These are phyloP conservation scores for Rhopalosiphum nymphaeae DNA, from an alignment of 2,888 invertebrate genomes.

Conservation along the genomic window DNA sequence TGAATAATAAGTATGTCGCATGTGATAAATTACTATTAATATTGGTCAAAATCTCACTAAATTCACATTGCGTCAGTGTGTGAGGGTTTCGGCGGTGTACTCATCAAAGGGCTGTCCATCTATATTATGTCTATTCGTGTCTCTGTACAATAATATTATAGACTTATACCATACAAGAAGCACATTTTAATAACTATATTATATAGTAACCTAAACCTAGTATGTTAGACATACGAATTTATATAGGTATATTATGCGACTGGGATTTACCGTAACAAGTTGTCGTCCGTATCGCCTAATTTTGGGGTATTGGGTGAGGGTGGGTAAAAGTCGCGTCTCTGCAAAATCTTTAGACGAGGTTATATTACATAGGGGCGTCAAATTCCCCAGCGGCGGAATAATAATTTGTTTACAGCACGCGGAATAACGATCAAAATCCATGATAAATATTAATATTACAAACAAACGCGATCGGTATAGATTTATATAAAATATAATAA, in stretches of 20 bases:
- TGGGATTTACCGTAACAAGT: slow-evolving; percentile 11
- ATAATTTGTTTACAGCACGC: neutral
- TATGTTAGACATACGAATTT: neutral
- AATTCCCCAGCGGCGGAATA: neutral
- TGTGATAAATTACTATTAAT: neutral
- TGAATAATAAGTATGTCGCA: neutral
- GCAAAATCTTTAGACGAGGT: neutral
- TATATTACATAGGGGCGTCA: neutral
- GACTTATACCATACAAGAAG: neutral
- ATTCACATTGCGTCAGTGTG: neutral
- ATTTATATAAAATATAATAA: slow-evolving; percentile 11
- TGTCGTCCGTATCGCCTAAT: neutral
- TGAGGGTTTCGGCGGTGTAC: no score
- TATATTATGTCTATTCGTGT: neutral
- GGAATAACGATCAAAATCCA: neutral
- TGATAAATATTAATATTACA: neutral
- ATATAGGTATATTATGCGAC: neutral
- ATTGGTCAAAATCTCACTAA: neutral
- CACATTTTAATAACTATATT: neutral
- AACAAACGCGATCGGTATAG: neutral
- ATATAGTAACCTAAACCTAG: neutral
- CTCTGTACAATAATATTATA: neutral
- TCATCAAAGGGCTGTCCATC: neutral
- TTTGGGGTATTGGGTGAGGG: neutral
- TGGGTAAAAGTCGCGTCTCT: neutral